Percentiles rank a stretch among this genome's conserved stretches.
Conservation (phyloP, 1,140 invertebrate species). For the Radopholus similis region DNA sequence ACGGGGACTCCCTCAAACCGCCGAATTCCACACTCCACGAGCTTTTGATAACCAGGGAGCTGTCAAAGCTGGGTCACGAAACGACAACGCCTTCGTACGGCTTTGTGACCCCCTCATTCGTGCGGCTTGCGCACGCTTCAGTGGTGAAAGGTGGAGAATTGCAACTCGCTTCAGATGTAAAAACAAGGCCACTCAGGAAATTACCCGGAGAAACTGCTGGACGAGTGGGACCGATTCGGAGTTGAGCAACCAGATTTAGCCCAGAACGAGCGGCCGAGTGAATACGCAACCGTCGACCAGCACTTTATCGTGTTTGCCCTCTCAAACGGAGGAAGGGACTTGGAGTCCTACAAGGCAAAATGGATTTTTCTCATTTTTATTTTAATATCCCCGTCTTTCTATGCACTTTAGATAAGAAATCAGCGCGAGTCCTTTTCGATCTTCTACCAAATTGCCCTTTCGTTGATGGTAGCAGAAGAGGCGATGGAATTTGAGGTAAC, state of each 20-base stretch:
- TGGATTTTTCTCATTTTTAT: background rate
- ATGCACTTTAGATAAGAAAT: slow-evolving; percentile 9
- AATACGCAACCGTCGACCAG: background rate
- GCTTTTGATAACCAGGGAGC: slow-evolving; percentile 17
- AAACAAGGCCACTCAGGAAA: background rate
- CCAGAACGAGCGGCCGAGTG: slow-evolving; percentile 13
- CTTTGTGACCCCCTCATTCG: slow-evolving; percentile 12
- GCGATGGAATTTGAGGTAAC: slow-evolving; percentile 22
- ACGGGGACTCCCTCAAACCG: slow-evolving; percentile 14
- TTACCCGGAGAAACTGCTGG: slow-evolving; percentile 2
- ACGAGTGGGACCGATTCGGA: slow-evolving; percentile 14
- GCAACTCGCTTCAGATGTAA: background rate
- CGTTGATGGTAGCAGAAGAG: slow-evolving; percentile 16
- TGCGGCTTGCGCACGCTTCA: background rate
- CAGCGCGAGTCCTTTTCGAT: slow-evolving; percentile 25
- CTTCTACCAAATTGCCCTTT: slow-evolving; percentile 25
- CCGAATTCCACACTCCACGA: slow-evolving; percentile 5
- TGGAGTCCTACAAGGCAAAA: slow-evolving; percentile 10
- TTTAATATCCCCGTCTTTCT: background rate
- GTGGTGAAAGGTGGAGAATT: slow-evolving; percentile 17
- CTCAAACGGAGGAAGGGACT: slow-evolving; percentile 15
- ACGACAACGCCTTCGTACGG: background rate
- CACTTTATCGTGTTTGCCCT: background rate
- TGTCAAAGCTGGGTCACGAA: background rate
- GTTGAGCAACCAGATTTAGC: background rate